These are phyloP conservation scores for Leistus spinibarbis DNA, from an alignment of 2,888 invertebrate species.

Conservation along the genomic window DNA sequence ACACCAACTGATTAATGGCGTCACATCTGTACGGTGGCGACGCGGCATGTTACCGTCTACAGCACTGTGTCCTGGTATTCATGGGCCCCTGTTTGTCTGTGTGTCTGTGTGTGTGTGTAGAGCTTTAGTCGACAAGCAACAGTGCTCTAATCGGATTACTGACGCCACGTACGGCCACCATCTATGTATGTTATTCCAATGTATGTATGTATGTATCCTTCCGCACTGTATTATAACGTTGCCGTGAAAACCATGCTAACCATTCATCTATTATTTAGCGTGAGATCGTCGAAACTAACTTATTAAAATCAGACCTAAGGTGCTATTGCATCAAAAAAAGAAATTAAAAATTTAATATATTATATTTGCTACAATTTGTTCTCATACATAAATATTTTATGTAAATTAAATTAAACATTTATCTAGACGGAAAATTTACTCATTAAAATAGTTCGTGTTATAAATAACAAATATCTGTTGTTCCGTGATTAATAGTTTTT, in stretches of 20 bases:
- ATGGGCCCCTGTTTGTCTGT: background rate
- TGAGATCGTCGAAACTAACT: background rate
- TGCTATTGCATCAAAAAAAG: too few species aligned
- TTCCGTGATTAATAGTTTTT: too few species aligned
- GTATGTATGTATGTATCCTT: background rate
- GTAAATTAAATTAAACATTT: too few species aligned
- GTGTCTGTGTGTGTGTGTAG: conserved; percentile 7
- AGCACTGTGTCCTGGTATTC: background rate
- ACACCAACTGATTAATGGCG: conserved; percentile 27
- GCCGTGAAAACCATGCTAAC: background rate
- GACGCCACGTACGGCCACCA: conserved; percentile 6
- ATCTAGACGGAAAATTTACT: too few species aligned
- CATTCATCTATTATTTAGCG: background rate
- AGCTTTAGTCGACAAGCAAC: conserved; percentile 29
- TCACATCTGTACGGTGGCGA: conserved; percentile 27
- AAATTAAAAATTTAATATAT: too few species aligned
- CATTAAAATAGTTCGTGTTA: too few species aligned
- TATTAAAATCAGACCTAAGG: background rate
- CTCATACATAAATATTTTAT: too few species aligned
- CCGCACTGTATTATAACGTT: background rate
- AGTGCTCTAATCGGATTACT: conserved; percentile 34
- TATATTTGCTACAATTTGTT: too few species aligned
- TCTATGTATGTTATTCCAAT: background rate
- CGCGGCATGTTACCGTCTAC: background rate
- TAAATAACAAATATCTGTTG: too few species aligned